These are phyloP conservation scores for Pycnonotus jocosus DNA, from an alignment of 2,113 vertebrate species.

Conservation along the genomic window DNA sequence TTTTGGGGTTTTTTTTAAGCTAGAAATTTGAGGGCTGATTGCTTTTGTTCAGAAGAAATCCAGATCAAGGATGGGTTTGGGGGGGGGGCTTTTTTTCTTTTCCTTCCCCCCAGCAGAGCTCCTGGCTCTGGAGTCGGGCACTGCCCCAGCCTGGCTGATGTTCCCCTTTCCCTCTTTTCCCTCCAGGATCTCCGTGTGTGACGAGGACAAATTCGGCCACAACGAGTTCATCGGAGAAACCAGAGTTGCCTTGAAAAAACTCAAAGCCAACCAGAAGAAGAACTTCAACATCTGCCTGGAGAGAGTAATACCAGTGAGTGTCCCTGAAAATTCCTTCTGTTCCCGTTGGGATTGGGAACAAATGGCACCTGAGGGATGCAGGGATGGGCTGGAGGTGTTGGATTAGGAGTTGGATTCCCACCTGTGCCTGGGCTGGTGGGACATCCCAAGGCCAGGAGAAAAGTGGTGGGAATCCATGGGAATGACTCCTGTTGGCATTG, in stretches of 20 bases:
- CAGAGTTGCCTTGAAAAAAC: constrained; percentile 90
- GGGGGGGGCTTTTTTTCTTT: background rate
- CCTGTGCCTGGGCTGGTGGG: background rate
- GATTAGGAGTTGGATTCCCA: background rate
- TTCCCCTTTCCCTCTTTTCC: background rate
- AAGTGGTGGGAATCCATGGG: background rate
- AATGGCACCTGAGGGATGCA: accelerated
- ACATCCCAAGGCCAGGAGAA: background rate
- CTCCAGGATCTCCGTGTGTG: constrained; percentile 90
- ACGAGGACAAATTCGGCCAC: constrained; percentile 97
- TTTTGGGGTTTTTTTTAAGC: background rate
- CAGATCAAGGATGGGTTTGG: background rate
- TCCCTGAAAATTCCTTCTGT: background rate
- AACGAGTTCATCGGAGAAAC: constrained; percentile 98
- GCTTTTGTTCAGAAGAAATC: background rate
- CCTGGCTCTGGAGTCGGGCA: accelerated
- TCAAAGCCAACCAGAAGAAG: constrained; percentile 93
- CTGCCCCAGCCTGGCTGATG: background rate
- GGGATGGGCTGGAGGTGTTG: background rate
- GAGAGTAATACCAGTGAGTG: constrained; percentile 87
- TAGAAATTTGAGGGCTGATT: background rate
- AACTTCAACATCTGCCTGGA: constrained; percentile 95
- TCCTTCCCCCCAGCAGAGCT: background rate
- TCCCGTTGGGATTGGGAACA: accelerated
- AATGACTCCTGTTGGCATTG: background rate